Evolutionary conservation across 2,797 vertebrate species (phyloP).

Genomic region (Sebastes flavidus): DNA sequence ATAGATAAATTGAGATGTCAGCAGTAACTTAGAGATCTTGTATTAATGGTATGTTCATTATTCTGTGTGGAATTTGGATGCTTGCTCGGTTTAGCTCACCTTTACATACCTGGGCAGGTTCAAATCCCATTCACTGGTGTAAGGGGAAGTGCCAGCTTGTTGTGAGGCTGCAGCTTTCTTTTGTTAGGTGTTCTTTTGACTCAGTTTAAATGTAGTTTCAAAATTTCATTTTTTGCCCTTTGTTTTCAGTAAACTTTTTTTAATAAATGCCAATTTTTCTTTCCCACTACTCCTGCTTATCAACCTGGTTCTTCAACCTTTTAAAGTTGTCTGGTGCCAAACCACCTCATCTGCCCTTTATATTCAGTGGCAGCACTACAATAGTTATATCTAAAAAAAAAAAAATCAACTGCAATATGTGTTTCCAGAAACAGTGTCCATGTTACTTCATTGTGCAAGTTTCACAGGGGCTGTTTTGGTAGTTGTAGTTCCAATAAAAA

Average conservation of each 20-base stretch:
- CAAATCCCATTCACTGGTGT: too few relatives aligned
- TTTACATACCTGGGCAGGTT: not conserved
- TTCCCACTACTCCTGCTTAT: too few relatives aligned
- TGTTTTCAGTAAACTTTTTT: too few relatives aligned
- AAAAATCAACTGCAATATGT: too few relatives aligned
- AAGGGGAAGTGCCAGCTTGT: too few relatives aligned
- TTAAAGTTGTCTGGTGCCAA: too few relatives aligned
- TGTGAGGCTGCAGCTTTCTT: not conserved
- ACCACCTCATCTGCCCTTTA: too few relatives aligned
- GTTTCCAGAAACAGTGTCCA: too few relatives aligned
- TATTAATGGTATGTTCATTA: not conserved
- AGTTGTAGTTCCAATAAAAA: not conserved
- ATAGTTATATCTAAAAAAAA: too few relatives aligned
- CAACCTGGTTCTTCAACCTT: too few relatives aligned
- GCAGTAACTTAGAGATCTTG: not conserved
- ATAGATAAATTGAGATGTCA: not conserved
- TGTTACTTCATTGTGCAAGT: not conserved
- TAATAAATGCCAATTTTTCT: too few relatives aligned
- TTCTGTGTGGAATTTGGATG: not conserved
- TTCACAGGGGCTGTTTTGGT: not conserved
- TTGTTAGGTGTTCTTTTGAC: not conserved
- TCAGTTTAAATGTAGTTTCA: not conserved
- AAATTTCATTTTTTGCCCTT: not conserved
- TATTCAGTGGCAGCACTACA: too few relatives aligned
- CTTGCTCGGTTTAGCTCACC: not conserved